A percentile compares a stretch with the other conserved stretches of the same genome.
phyloP scores from a whole-genome alignment of 2,888 invertebrate species.

The Andrena hattorfiana region DNA sequence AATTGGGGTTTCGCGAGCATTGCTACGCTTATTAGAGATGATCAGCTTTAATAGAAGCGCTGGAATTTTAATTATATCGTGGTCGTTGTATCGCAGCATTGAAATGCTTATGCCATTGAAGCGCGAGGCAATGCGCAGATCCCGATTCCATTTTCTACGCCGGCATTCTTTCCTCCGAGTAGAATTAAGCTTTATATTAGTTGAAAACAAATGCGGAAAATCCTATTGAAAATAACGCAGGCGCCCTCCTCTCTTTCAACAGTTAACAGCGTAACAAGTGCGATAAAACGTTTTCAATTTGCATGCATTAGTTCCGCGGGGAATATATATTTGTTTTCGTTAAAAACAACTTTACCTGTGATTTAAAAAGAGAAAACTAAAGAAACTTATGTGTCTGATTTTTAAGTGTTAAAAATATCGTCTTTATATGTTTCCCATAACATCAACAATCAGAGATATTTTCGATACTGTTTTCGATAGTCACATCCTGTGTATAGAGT shows the following conservation, averaged over 20 bases:
- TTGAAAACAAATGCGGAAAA: background rate
- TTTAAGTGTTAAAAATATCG: background rate
- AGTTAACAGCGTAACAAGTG: background rate
- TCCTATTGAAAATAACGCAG: background rate
- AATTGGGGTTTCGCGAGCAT: slow-evolving; percentile 48
- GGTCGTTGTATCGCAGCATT: slow-evolving; percentile 23
- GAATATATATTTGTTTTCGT: background rate
- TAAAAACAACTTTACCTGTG: background rate
- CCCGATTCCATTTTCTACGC: background rate
- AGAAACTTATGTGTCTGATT: background rate
- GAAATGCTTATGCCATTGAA: slow-evolving; percentile 18
- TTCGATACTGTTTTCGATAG: too few relatives aligned
- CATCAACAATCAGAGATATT: background rate
- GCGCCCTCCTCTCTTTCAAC: background rate
- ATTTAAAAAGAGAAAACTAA: background rate
- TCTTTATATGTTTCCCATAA: background rate
- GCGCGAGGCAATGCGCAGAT: too few relatives aligned
- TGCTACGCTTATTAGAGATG: slow-evolving; percentile 46
- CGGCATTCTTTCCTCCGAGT: background rate
- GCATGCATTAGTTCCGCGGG: background rate
- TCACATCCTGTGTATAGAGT: too few relatives aligned
- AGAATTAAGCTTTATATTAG: background rate
- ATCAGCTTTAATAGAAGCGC: slow-evolving; percentile 51
- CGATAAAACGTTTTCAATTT: slow-evolving; percentile 3
- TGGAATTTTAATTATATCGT: slow-evolving; percentile 54